These are phyloP conservation scores for Rhadinocentrus ornatus DNA, from an alignment of 2,797 vertebrate genomes.

Conservation along the genomic window DNA sequence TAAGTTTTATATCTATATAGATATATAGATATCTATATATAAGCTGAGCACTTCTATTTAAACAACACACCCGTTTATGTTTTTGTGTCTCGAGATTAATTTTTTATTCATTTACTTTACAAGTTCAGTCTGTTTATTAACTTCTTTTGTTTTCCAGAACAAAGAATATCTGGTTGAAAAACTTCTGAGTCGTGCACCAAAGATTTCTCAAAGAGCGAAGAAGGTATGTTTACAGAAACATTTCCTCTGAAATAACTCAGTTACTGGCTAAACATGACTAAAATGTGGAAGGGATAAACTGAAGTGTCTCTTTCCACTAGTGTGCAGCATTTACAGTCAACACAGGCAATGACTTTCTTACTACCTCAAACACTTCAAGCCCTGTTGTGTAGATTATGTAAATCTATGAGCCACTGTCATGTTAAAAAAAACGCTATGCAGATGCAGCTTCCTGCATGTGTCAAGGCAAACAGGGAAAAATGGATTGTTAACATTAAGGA, in stretches of 20 bases:
- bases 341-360: slow-evolving; percentile 44
- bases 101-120: not conserved
- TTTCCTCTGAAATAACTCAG: slow-evolving; percentile 44
- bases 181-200: slow-evolving; percentile 93
- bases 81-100: not conserved
- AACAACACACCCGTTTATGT: not conserved
- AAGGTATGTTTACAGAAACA: slow-evolving; percentile 84
- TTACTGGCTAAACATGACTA: slow-evolving; percentile 66
- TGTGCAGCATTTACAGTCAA: slow-evolving; percentile 70
- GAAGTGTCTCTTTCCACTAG: slow-evolving; percentile 40
- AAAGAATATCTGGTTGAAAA: slow-evolving; percentile 97
- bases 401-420: slow-evolving; percentile 63
- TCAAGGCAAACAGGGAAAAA: slow-evolving; percentile 57
- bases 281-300: slow-evolving; percentile 41
- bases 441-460: slow-evolving; percentile 39
- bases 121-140: not conserved
- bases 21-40: too few relatives aligned
- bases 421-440: slow-evolving; percentile 32
- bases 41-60: not conserved
- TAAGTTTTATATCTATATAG: too few relatives aligned
- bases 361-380: slow-evolving; percentile 37
- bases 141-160: slow-evolving; percentile 81
- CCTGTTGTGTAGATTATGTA: slow-evolving; percentile 49
- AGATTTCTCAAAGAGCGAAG: slow-evolving; percentile 96
- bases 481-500: slow-evolving; percentile 43